Percentiles rank a stretch among this genome's conserved stretches.
Conservation (phyloP, 2,113 vertebrate species). For the Sclerurus mexicanus region DNA sequence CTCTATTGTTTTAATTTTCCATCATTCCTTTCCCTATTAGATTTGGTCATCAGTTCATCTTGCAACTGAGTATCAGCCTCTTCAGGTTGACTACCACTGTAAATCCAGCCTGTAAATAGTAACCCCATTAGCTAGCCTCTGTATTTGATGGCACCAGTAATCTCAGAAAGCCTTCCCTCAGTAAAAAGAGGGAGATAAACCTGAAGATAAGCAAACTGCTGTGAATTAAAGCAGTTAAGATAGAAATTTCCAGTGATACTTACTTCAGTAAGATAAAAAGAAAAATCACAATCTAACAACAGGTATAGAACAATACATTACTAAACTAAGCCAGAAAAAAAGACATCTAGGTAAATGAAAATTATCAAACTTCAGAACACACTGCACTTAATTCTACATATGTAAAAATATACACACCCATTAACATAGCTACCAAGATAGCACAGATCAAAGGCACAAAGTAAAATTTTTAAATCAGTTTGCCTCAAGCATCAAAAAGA, state of each 20-base stretch:
- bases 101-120: neutral
- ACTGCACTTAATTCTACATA: neutral
- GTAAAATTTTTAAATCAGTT: neutral
- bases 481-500: neutral
- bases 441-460: neutral
- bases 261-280: neutral
- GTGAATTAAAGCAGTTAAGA: neutral
- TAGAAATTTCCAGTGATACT: neutral
- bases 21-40: neutral
- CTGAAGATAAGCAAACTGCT: neutral
- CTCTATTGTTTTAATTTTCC: neutral
- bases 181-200: neutral
- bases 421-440: neutral
- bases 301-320: neutral
- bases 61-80: neutral
- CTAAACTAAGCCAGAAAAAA: neutral
- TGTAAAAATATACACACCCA: neutral
- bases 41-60: neutral
- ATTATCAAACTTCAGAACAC: neutral
- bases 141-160: neutral
- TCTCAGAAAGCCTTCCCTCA: neutral
- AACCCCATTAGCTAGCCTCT: neutral
- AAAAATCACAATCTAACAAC: neutral
- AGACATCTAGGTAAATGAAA: neutral
- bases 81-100: neutral